A percentile compares a stretch with the other conserved stretches of the same genome.
Evolutionary conservation across 2,888 invertebrate genomes (phyloP).

Genomic region (Lycocerus yunnanus): DNA sequence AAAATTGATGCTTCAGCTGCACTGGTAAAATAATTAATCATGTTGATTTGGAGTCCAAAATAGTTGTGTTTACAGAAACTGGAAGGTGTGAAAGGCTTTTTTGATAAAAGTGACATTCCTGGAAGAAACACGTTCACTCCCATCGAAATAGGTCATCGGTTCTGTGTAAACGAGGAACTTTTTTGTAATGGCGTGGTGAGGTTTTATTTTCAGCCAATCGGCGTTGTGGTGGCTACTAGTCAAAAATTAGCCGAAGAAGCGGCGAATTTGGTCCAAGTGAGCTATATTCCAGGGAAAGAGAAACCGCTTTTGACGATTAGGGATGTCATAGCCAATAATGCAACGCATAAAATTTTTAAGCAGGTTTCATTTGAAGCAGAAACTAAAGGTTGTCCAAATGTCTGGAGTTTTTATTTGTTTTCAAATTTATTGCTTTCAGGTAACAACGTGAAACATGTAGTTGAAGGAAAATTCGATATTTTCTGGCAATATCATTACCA

Average conservation of each 20-base stretch:
- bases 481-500: slow-evolving; percentile 76
- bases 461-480: slow-evolving; percentile 62
- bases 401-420: background rate
- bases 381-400: slow-evolving; percentile 41
- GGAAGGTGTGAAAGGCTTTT: slow-evolving; percentile 67
- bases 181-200: slow-evolving; percentile 60
- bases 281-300: slow-evolving; percentile 57
- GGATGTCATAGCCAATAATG: slow-evolving; percentile 59
- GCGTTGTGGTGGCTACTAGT: slow-evolving; percentile 70
- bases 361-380: slow-evolving; percentile 50
- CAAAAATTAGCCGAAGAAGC: slow-evolving; percentile 64
- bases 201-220: slow-evolving; percentile 76
- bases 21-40: slow-evolving; percentile 55
- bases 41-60: background rate
- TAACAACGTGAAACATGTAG: slow-evolving; percentile 41
- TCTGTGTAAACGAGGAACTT: slow-evolving; percentile 54
- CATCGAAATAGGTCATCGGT: slow-evolving; percentile 22
- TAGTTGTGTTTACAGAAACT: slow-evolving; percentile 60
- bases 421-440: slow-evolving; percentile 21
- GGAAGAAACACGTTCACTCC: slow-evolving; percentile 67
- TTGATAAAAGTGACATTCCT: slow-evolving; percentile 70
- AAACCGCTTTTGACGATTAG: slow-evolving; percentile 56
- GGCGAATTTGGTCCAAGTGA: slow-evolving; percentile 62
- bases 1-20: slow-evolving; percentile 62
- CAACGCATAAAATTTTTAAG: slow-evolving; percentile 53